phyloP scores from a whole-genome alignment of 2,113 vertebrate genomes.

The Dipodomys stephensi region DNA sequence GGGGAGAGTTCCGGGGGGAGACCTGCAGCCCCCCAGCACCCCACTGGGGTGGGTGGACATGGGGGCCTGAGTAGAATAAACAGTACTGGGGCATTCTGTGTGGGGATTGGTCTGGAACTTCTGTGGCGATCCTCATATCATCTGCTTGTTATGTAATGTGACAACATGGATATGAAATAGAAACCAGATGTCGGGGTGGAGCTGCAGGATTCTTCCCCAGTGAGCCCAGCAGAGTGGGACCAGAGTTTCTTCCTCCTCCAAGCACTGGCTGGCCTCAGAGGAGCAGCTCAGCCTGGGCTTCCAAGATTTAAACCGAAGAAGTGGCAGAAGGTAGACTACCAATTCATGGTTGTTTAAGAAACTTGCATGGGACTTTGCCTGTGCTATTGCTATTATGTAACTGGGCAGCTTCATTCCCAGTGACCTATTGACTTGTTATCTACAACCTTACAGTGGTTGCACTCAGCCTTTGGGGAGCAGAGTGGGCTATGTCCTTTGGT shows the following conservation, averaged over 20 bases:
- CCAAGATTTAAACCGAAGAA: background rate
- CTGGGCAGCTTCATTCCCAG: background rate
- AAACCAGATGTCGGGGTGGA: constrained; percentile 84
- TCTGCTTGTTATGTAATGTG: constrained; percentile 83
- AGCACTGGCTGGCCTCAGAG: constrained; percentile 8
- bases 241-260: rapidly evolving
- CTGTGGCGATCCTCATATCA: constrained; percentile 50
- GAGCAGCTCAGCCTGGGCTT: constrained; percentile 56
- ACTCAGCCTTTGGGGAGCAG: background rate
- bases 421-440: background rate
- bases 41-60: background rate
- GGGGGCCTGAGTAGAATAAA: background rate
- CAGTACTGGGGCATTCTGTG: background rate
- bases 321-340: constrained; percentile 41
- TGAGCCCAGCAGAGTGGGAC: constrained; percentile 42
- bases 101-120: background rate
- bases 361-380: background rate
- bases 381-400: background rate
- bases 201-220: constrained; percentile 62
- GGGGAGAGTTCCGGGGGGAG: rapidly evolving
- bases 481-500: rapidly evolving
- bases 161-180: constrained; percentile 78
- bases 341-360: rapidly evolving
- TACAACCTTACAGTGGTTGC: background rate
- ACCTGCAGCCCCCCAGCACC: rapidly evolving